phyloP scores from a whole-genome alignment of 1,140 invertebrate species.

The Hydropsyche tenuis region DNA sequence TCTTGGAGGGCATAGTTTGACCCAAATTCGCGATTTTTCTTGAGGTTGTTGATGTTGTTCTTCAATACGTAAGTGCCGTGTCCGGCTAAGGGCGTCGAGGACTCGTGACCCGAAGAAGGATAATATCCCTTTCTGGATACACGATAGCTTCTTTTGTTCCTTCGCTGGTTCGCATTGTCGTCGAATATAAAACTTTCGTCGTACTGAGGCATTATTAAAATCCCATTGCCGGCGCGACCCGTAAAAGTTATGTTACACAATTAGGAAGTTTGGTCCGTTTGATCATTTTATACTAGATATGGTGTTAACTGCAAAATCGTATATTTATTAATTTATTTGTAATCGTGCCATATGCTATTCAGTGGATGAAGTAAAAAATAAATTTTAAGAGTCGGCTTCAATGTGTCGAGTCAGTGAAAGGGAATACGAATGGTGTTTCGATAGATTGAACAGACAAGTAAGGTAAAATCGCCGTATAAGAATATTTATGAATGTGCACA shows the following conservation, averaged over 20 bases:
- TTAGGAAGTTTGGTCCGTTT: background rate
- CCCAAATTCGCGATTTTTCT: constrained; percentile 49
- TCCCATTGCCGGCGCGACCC: background rate
- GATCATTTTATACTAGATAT: background rate
- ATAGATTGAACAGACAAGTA: background rate
- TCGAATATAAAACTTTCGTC: constrained; percentile 62
- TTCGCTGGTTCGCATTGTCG: constrained; percentile 60
- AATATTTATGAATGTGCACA: background rate
- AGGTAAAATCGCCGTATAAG: background rate
- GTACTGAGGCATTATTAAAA: constrained; percentile 58
- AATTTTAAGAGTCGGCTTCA: background rate
- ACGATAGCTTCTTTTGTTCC: constrained; percentile 62
- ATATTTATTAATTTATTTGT: background rate
- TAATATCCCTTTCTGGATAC: constrained; percentile 60
- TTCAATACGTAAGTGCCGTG: constrained; percentile 58
- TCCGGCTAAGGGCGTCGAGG: constrained; percentile 53
- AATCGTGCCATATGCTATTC: background rate
- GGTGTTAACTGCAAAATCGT: background rate
- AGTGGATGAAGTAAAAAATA: background rate
- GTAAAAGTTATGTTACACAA: background rate
- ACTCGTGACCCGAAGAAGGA: constrained; percentile 44
- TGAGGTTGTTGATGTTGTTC: constrained; percentile 59
- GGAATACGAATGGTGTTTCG: background rate
- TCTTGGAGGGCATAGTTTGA: constrained; percentile 45
- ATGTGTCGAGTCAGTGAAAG: background rate